Conservation (phyloP, 2,113 vertebrate genomes). For the Eublepharis macularius region DNA sequence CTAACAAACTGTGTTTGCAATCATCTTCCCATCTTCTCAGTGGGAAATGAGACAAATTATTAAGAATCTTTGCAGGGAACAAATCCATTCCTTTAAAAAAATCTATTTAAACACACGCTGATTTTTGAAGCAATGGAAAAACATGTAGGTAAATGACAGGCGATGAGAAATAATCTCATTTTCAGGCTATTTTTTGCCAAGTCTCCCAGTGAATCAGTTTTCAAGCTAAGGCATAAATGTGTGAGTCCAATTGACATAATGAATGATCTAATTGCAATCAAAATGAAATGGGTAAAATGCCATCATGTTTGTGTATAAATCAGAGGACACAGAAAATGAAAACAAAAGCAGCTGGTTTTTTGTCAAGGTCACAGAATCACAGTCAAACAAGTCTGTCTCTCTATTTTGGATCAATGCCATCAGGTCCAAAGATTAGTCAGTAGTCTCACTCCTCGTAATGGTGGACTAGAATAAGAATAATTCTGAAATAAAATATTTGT, state of each 20-base stretch:
- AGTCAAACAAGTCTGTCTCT: not conserved
- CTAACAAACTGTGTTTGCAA: not conserved
- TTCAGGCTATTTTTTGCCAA: not conserved
- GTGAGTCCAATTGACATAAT: not conserved
- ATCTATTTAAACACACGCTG: not conserved
- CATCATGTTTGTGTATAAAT: not conserved
- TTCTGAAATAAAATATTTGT: too few species aligned
- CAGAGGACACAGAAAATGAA: not conserved
- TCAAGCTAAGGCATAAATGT: not conserved
- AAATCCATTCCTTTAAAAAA: not conserved
- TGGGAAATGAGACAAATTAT: not conserved
- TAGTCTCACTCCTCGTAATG: not conserved
- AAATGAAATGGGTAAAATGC: conserved; percentile 17
- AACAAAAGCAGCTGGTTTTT: not conserved
- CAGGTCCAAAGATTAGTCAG: not conserved
- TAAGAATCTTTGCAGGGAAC: not conserved
- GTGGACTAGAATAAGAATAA: not conserved
- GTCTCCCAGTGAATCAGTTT: not conserved
- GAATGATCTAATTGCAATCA: not conserved
- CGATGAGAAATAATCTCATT: not conserved
- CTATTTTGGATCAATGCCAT: not conserved
- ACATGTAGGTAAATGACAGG: not conserved
- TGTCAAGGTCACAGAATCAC: not conserved
- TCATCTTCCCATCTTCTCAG: not conserved
- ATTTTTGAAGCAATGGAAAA: not conserved